Base-by-base conservation (phyloP, 1,140 invertebrate species). In the Aporrectodea caliginosa region DNA sequence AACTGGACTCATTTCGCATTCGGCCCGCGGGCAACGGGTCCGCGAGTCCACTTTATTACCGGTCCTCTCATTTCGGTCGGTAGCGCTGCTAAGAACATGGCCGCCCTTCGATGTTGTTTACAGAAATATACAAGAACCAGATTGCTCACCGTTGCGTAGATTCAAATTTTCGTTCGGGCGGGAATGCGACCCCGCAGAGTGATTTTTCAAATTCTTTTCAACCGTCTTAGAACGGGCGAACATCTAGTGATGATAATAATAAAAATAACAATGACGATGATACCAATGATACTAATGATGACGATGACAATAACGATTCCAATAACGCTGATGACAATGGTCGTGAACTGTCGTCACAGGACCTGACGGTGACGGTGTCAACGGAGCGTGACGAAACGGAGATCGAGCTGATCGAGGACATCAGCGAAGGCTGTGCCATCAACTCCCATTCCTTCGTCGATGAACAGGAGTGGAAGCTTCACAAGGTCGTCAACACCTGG, bases 361-460 rank as follows among this genome's bases (percentile, higher is more conserved):
- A 85, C 80, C 74, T 87, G 32, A 85, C 85, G n/a, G 76, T 87
- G 2, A 80, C 84, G 0, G 78, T 87, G 2, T 83, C 83, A 0
- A 82, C 83, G 27, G 83, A 83, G 72, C 80, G 81, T 30, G 82
- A 81, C 1, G 79, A 81, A 33, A 75, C 77, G 0, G 81, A 84
- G 29, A 75, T 87, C 1, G 82, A 83, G 30, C 69, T 87, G 31
- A 29, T 83, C 29, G 84, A 85, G 78, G 85, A 86, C 79, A 35
- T 78, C 2, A 75, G 81, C 1, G 84, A 87, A 73, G 80, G 84
- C 22, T 85, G 84, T 58, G 78, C 79, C 1, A 81, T 87, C 16
- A 87, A 86, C 72, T 81, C 83, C n/a, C 79, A 84, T 35, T 85
- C 83, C 72, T 86, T 86, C 76, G 83, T 86, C 58, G 85, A 86